Evolutionary conservation across 2,888 invertebrate species (phyloP).

Genomic region (Hipparchia sbordonii): DNA sequence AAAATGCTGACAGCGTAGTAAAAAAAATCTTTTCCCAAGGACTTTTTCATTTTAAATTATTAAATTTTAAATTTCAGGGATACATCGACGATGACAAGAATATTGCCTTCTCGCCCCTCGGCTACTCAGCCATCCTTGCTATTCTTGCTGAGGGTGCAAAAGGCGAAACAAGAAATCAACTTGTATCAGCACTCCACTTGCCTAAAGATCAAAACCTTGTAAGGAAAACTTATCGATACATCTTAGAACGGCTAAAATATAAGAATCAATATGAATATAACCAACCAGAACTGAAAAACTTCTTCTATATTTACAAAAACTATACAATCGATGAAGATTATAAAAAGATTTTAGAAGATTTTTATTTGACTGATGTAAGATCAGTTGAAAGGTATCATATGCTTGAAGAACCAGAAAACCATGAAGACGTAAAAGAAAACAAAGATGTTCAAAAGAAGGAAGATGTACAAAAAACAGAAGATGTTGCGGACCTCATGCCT

Average conservation of each 20-base stretch:
- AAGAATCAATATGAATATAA: slow-evolving; percentile 75
- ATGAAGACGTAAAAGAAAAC: slow-evolving; percentile 56
- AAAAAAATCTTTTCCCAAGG: background rate
- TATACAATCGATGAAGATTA: slow-evolving; percentile 84
- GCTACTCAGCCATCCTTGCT: slow-evolving; percentile 84
- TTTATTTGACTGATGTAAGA: slow-evolving; percentile 85
- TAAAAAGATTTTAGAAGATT: slow-evolving; percentile 81
- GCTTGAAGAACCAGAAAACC: slow-evolving; percentile 54
- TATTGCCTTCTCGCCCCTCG: slow-evolving; percentile 85
- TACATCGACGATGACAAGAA: slow-evolving; percentile 81
- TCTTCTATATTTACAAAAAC: slow-evolving; percentile 86
- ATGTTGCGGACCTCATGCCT: slow-evolving; percentile 62
- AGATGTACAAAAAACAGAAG: slow-evolving; percentile 53
- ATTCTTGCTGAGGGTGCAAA: slow-evolving; percentile 85
- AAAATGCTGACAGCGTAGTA: background rate
- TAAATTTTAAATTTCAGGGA: slow-evolving; percentile 58
- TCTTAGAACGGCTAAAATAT: slow-evolving; percentile 78
- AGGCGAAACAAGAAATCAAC: slow-evolving; percentile 83
- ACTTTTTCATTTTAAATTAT: background rate
- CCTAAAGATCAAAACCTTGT: slow-evolving; percentile 76
- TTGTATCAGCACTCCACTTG: slow-evolving; percentile 80
- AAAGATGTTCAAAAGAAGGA: slow-evolving; percentile 60
- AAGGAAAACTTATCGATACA: slow-evolving; percentile 73
- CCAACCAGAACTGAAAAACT: slow-evolving; percentile 85
- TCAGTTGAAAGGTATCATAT: slow-evolving; percentile 74